These are phyloP conservation scores for Lamellibrachia luymesi DNA, from an alignment of 1,140 invertebrate species.

Conservation along the genomic window DNA sequence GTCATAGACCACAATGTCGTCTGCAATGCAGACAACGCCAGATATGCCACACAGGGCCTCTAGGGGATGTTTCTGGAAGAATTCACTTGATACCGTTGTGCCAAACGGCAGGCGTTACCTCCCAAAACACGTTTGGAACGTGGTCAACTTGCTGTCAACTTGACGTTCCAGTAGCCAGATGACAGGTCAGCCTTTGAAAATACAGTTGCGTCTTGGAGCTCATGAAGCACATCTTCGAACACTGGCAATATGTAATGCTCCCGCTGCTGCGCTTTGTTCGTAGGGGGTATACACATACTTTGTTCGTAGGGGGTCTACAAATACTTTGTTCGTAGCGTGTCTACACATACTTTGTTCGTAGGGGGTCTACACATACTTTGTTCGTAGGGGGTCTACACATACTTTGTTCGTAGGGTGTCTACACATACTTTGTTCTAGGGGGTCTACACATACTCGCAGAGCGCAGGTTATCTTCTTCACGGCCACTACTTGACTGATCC, in stretches of 20 bases:
- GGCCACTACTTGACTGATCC: neutral
- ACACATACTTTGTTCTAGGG: too few species aligned
- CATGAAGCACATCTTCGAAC: neutral
- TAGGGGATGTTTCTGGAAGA: neutral
- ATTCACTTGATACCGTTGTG: neutral
- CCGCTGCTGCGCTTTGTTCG: neutral
- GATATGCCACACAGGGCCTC: neutral
- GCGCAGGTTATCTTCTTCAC: neutral
- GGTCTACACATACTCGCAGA: neutral
- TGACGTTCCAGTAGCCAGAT: neutral
- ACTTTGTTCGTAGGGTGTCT: too few species aligned
- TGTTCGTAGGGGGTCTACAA: too few species aligned
- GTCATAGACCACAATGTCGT: too few species aligned
- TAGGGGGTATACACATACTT: too few species aligned
- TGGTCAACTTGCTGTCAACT: neutral
- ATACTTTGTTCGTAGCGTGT: too few species aligned
- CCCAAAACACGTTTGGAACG: neutral
- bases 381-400: too few species aligned
- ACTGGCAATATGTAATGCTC: too few species aligned
- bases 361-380: too few species aligned
- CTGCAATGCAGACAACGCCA: too few species aligned
- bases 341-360: too few species aligned
- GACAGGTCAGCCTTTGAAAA: neutral
- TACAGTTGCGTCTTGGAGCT: neutral
- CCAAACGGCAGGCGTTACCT: neutral